A percentile compares a stretch with the other conserved stretches of the same genome.
Conservation (phyloP, 1,140 invertebrate genomes). For the Apis cerana region DNA sequence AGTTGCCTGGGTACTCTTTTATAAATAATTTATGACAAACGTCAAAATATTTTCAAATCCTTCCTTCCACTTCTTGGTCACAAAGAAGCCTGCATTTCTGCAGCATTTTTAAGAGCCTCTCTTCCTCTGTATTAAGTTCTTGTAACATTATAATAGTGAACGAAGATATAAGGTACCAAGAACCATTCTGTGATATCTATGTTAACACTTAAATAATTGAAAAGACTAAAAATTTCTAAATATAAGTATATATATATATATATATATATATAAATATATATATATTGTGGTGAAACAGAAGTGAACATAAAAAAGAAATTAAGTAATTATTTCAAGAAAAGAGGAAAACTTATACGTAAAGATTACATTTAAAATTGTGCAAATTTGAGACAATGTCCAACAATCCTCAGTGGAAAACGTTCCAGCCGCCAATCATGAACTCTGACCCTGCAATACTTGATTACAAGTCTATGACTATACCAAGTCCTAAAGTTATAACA, state of each 20-base stretch:
- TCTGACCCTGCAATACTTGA: constrained; percentile 89
- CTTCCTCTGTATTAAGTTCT: constrained; percentile 76
- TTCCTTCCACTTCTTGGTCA: constrained; percentile 67
- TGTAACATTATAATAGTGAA: constrained; percentile 75
- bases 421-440: constrained; percentile 91
- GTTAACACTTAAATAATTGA: constrained; percentile 81
- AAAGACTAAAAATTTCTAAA: constrained; percentile 80
- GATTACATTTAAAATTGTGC: constrained; percentile 62
- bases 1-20: constrained; percentile 58
- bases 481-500: constrained; percentile 75
- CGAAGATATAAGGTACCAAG: constrained; percentile 81
- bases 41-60: constrained; percentile 65
- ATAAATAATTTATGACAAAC: constrained; percentile 71
- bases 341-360: constrained; percentile 64
- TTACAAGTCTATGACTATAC: constrained; percentile 85
- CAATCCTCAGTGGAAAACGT: constrained; percentile 95
- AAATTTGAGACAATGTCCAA: constrained; percentile 85
- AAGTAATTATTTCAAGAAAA: constrained; percentile 65
- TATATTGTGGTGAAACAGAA: constrained; percentile 64
- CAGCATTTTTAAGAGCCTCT: constrained; percentile 73
- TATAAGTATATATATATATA: constrained; percentile 78
- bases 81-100: constrained; percentile 70
- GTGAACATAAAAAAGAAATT: constrained; percentile 69
- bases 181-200: constrained; percentile 82
- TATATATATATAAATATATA: constrained; percentile 70